Evolutionary conservation across 2,797 vertebrate species (phyloP).

Genomic region (Sebastes hubbsi): DNA sequence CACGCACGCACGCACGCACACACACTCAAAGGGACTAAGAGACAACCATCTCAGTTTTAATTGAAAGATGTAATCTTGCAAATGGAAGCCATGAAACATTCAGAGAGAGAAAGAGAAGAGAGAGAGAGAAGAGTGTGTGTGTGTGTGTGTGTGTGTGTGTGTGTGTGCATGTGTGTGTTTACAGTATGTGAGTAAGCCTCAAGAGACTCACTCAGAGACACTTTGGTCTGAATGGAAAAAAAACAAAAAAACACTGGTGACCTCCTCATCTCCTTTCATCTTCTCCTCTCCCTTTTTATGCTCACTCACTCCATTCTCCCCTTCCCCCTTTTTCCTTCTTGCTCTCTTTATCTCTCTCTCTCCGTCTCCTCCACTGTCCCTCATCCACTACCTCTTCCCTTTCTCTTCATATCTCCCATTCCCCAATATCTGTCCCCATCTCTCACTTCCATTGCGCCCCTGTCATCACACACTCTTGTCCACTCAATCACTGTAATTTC

Average conservation of each 20-base stretch:
- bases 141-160: background rate
- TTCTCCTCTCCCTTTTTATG: background rate
- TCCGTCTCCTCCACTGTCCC: background rate
- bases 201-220: slow-evolving; percentile 49
- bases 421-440: slow-evolving; percentile 27
- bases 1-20: background rate
- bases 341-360: background rate
- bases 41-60: slow-evolving; percentile 75
- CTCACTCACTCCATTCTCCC: background rate
- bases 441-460: slow-evolving; percentile 24
- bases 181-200: slow-evolving; percentile 33
- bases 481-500: slow-evolving; percentile 58
- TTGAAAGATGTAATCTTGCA: slow-evolving; percentile 79
- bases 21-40: slow-evolving; percentile 18
- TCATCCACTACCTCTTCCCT: background rate
- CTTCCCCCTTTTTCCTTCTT: background rate
- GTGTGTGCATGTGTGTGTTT: background rate
- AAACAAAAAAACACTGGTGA: slow-evolving; percentile 3
- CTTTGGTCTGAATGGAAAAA: slow-evolving; percentile 33
- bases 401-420: slow-evolving; percentile 10
- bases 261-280: slow-evolving; percentile 26
- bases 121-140: background rate
- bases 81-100: slow-evolving; percentile 77
- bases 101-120: background rate
- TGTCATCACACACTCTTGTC: slow-evolving; percentile 43